phyloP scores from a whole-genome alignment of 2,113 vertebrate species.

The Apodemus speciosus region DNA sequence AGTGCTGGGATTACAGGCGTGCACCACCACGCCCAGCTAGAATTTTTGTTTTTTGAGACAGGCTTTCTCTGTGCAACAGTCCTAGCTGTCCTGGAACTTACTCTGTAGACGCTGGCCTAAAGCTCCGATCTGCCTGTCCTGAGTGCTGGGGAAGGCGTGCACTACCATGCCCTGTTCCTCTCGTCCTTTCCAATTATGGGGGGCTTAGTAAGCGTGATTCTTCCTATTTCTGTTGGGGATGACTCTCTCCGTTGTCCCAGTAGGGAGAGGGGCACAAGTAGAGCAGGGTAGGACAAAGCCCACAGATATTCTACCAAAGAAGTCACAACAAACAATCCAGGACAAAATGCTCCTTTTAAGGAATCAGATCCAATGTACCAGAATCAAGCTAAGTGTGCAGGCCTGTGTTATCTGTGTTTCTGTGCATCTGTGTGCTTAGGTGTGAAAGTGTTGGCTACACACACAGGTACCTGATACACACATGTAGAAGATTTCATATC shows the following conservation, averaged over 20 bases:
- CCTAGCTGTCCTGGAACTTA: too few relatives aligned
- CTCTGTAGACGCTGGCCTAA: too few relatives aligned
- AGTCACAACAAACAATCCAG: neutral
- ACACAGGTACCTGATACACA: neutral
- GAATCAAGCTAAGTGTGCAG: neutral
- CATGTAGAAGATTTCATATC: neutral
- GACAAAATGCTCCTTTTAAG: neutral
- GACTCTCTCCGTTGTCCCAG: conserved; percentile 18
- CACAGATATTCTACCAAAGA: conserved; percentile 28
- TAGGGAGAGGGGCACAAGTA: neutral
- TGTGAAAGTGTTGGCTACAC: neutral
- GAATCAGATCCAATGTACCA: neutral
- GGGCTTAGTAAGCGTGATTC: too few relatives aligned
- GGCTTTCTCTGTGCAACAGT: too few relatives aligned
- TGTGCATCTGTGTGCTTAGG: neutral
- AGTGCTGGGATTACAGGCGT: too few relatives aligned
- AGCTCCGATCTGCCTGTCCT: too few relatives aligned
- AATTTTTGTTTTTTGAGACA: too few relatives aligned
- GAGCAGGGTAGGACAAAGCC: neutral
- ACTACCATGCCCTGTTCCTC: too few relatives aligned
- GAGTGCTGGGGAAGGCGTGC: too few relatives aligned
- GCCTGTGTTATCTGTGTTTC: neutral
- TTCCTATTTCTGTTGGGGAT: too few relatives aligned
- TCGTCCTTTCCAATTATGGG: too few relatives aligned
- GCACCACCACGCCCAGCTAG: too few relatives aligned